phyloP scores from a whole-genome alignment of 92 coral and sea anemone genomes.

The Zoanthus sansibaricus region DNA sequence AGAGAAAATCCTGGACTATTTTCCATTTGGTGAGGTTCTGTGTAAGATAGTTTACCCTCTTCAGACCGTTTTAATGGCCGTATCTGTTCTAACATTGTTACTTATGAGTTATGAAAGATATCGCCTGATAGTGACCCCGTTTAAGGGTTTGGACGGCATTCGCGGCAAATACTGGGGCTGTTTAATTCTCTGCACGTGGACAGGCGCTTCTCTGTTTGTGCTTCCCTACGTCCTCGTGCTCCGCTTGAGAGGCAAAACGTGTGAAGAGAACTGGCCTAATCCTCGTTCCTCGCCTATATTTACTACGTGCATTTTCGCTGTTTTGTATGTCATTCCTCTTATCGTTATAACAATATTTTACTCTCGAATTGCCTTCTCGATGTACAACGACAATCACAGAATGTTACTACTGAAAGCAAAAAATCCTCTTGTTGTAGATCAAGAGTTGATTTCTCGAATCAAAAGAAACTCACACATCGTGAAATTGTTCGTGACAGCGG shows the following conservation, averaged over 20 bases:
- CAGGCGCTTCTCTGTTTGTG: conserved; percentile 55
- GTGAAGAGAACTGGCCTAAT: conserved; percentile 67
- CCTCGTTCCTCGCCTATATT: conserved; percentile 51
- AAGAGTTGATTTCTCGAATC: conserved; percentile 51
- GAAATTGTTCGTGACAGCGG: conserved; percentile 84
- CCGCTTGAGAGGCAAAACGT: conserved; percentile 34
- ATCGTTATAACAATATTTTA: conserved; percentile 58
- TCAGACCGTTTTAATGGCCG: conserved; percentile 71
- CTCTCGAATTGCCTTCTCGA: conserved; percentile 56
- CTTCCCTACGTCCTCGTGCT: conserved; percentile 67
- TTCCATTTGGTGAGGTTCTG: conserved; percentile 73
- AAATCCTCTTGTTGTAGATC: conserved; percentile 49
- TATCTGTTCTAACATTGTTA: conserved; percentile 69
- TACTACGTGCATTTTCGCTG: conserved; percentile 59
- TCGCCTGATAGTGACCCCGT: conserved; percentile 76
- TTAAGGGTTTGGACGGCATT: conserved; percentile 52
- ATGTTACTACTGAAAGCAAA: conserved; percentile 55
- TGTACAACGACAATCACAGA: conserved; percentile 66
- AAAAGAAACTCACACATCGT: conserved; percentile 79
- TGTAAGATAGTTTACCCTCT: conserved; percentile 75
- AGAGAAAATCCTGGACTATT: conserved; percentile 59
- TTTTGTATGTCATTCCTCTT: conserved; percentile 65
- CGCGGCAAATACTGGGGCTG: conserved; percentile 47
- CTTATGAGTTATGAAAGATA: conserved; percentile 80
- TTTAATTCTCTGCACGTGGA: conserved; percentile 67